A percentile compares a stretch with the other conserved stretches of the same genome.
Conservation (phyloP, 2,888 invertebrate genomes). For the Xanthia togata region DNA sequence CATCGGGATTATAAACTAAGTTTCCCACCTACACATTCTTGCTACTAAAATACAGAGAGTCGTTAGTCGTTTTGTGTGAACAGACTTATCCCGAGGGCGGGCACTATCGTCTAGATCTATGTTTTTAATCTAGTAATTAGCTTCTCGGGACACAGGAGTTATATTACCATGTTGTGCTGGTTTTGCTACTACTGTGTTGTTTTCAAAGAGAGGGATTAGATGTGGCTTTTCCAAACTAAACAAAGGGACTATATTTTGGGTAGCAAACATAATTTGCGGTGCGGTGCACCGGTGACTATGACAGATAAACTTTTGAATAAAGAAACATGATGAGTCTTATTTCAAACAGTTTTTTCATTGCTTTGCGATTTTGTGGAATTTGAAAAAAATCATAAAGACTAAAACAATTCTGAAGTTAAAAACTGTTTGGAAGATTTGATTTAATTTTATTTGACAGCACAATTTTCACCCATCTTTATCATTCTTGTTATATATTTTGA, state of each 20-base stretch:
- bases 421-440: not conserved
- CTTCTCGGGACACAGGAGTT: constrained; percentile 62
- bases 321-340: not conserved
- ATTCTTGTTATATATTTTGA: not conserved
- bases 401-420: not conserved
- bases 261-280: constrained; percentile 43
- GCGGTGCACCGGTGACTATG: not conserved
- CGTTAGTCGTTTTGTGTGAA: constrained; percentile 63
- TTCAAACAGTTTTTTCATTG: not conserved
- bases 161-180: constrained; percentile 55
- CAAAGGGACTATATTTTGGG: constrained; percentile 42
- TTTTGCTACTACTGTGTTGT: constrained; percentile 38
- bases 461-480: not conserved
- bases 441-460: not conserved
- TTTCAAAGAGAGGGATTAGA: constrained; percentile 47
- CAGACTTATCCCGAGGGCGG: constrained; percentile 67
- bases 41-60: constrained; percentile 55
- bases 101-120: constrained; percentile 67
- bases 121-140: constrained; percentile 77
- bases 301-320: constrained; percentile 19
- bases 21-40: constrained; percentile 59
- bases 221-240: constrained; percentile 28
- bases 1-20: constrained; percentile 60
- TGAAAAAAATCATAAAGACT: not conserved
- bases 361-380: too few relatives aligned